Evolutionary conservation across 92 coral and sea anemone genomes (phyloP).

Genomic region (Porites cylindrica): DNA sequence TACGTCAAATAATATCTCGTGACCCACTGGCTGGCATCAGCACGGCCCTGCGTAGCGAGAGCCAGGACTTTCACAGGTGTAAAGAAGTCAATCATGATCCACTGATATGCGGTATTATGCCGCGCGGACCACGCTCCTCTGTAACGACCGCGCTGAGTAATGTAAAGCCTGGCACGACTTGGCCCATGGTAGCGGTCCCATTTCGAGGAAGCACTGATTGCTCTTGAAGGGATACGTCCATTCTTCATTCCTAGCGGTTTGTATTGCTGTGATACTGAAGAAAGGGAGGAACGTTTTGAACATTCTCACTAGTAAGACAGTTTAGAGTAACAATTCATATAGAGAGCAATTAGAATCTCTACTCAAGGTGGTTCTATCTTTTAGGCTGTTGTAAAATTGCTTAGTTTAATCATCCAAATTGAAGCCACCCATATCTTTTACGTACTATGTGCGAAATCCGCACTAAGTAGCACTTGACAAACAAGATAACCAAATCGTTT

Average conservation of each 20-base stretch:
- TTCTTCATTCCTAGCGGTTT: slow-evolving; percentile 77
- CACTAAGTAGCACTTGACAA: too few species aligned
- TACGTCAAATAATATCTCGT: slow-evolving; percentile 70
- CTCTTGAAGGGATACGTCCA: slow-evolving; percentile 78
- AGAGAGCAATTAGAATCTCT: too few species aligned
- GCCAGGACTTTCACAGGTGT: slow-evolving; percentile 69
- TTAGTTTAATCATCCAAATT: too few species aligned
- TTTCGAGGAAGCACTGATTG: slow-evolving; percentile 71
- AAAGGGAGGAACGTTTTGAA: not conserved
- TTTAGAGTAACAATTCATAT: too few species aligned
- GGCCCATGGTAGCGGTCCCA: slow-evolving; percentile 81
- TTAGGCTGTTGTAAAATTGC: too few species aligned
- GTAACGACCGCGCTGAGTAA: slow-evolving; percentile 58
- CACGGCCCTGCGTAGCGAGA: slow-evolving; percentile 82
- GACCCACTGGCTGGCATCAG: slow-evolving; percentile 86
- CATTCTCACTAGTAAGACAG: too few species aligned
- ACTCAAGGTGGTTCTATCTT: too few species aligned
- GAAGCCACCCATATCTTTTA: too few species aligned
- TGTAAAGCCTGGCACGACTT: slow-evolving; percentile 84
- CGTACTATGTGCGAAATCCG: too few species aligned
- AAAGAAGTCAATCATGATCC: slow-evolving; percentile 73
- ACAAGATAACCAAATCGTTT: too few species aligned
- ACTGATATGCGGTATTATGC: slow-evolving; percentile 77
- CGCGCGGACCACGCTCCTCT: slow-evolving; percentile 88
- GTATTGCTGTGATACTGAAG: slow-evolving; percentile 66